Base-by-base conservation (phyloP, 2,888 invertebrate genomes). In the Tinea trinotella region DNA sequence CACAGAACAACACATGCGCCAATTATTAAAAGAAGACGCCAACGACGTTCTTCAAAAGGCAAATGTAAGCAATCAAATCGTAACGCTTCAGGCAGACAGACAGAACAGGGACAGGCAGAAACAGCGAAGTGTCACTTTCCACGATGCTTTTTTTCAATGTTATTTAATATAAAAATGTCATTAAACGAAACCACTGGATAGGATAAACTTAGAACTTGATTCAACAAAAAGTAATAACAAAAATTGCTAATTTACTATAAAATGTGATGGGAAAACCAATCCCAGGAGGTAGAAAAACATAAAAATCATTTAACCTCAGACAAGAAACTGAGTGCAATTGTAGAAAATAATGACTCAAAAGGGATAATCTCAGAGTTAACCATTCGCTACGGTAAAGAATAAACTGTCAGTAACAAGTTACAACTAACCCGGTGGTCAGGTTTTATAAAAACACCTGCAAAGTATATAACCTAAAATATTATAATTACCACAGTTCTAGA, bases 261-360 rank as follows among this genome's bases (percentile, higher is more conserved):
- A 24, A 50, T 1, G 24, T 18, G 13, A 50, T 24, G 24, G 13
- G 9, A 20, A 50, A 50, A n/a, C 50, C 50, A 50, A 50, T 50
- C 12, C 1, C 20, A 48, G 17, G 4, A 15, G 5, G 12, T 4
- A n/a, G 5, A 50, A 50, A 24, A 50, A 24, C n/a, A 50, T 12
- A 50, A 50, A 22, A 50, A 50, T 24, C 48, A 19, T 48, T 48
- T 48, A 50, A 50, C 24, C 24, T 24, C 24, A 50, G 50, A 50
- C 24, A 24, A 50, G 48, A 50, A 50, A 24, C 50, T 24, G 2
- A 24, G 24, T 13, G 50, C 50, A 50, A 50, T 50, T 50, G 50
- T 22, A 50, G 24, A 50, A n/a, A 24, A 50, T 50, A 50, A 50
- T 50, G 50, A 50, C 13, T 24, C 15, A 50, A 50, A 50, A 50